Percentiles rank a stretch among this genome's conserved stretches.
phyloP scores from a whole-genome alignment of 1,140 invertebrate genomes.

The Drosophila yakuba region DNA sequence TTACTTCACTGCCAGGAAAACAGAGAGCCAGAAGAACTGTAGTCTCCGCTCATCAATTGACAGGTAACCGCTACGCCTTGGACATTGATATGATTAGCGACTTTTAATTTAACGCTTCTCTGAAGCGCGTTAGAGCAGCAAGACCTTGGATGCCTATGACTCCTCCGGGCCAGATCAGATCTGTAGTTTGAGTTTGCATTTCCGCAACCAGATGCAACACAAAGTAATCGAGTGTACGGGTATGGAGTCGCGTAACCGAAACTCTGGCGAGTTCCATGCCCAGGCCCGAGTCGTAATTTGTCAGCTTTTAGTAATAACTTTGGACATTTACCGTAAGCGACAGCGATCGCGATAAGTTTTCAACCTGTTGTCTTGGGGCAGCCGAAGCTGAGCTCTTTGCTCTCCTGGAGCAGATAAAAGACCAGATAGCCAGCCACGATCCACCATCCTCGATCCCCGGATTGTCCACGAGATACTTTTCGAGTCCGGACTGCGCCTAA shows the following conservation, averaged over 20 bases:
- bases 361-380: slow-evolving; percentile 62
- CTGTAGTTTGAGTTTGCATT: slow-evolving; percentile 50
- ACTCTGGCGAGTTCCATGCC: slow-evolving; percentile 14
- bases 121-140: slow-evolving; percentile 47
- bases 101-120: slow-evolving; percentile 57
- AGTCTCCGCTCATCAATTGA: slow-evolving; percentile 57
- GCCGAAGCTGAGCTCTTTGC: slow-evolving; percentile 17
- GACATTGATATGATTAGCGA: slow-evolving; percentile 79
- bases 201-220: slow-evolving; percentile 48
- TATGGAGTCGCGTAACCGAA: slow-evolving; percentile 40
- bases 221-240: slow-evolving; percentile 6
- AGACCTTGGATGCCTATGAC: not conserved
- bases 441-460: slow-evolving; percentile 13
- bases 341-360: slow-evolving; percentile 71
- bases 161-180: slow-evolving; percentile 29
- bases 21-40: slow-evolving; percentile 2
- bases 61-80: slow-evolving; percentile 63
- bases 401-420: slow-evolving; percentile 57
- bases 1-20: not conserved
- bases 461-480: slow-evolving; percentile 61
- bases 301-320: slow-evolving; percentile 81
- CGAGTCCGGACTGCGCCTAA: slow-evolving; percentile 50
- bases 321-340: slow-evolving; percentile 77
- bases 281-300: slow-evolving; percentile 65
- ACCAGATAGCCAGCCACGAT: slow-evolving; percentile 34